Evolutionary conservation across 1,140 invertebrate species (phyloP).

Genomic region (Brachionus manjavacas): DNA sequence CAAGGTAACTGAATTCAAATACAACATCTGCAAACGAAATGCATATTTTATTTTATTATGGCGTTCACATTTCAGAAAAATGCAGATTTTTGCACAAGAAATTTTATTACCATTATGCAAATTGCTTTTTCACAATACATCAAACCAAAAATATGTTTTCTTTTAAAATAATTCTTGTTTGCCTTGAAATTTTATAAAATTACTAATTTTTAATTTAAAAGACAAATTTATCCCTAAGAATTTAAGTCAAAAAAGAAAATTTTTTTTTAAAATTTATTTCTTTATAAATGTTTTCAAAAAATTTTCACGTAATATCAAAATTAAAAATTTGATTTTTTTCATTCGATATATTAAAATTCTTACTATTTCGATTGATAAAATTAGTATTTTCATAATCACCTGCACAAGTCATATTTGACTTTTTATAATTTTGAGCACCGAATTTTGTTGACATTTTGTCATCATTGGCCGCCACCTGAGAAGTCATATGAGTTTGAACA

Average conservation of each 20-base stretch:
- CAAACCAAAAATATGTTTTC: too few species aligned
- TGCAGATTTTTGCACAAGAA: too few species aligned
- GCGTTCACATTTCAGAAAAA: too few species aligned
- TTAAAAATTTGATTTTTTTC: conserved; percentile 34
- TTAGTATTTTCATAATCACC: conserved; percentile 24
- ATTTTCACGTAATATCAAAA: conserved; percentile 22
- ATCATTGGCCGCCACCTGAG: not conserved
- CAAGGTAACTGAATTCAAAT: too few species aligned
- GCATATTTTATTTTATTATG: too few species aligned
- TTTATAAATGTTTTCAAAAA: not conserved
- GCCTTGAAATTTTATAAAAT: too few species aligned
- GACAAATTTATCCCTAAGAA: too few species aligned
- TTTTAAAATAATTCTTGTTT: too few species aligned
- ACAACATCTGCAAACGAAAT: too few species aligned
- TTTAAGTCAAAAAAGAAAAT: not conserved
- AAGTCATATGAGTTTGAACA: not conserved
- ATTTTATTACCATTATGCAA: too few species aligned
- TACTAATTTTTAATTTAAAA: too few species aligned
- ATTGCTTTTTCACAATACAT: too few species aligned
- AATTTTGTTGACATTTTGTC: not conserved
- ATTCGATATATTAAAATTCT: not conserved
- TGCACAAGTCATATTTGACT: not conserved
- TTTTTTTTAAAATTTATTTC: conserved; percentile 33
- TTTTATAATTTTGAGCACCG: conserved; percentile 20
- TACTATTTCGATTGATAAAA: conserved; percentile 24